Evolutionary conservation across 2,888 invertebrate species (phyloP), one percentile per base, ranked within the genome.

Genomic region (Odontothrips loti): DNA sequence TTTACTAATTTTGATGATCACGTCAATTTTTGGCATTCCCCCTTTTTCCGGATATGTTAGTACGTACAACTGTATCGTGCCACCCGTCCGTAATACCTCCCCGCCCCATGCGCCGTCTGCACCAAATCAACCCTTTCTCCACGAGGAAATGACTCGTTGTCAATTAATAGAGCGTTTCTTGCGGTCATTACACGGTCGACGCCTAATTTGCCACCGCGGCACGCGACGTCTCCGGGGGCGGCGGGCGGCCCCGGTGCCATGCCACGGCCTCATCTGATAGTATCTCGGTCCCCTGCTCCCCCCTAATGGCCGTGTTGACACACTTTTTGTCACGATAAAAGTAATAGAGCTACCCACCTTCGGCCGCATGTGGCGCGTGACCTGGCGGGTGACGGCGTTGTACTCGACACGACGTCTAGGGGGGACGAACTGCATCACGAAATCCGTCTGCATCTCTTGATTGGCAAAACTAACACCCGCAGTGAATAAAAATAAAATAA

Each of bases 241-340:
- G 58, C 15, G 20, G 20, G 58, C n/a, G 34, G 58, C 58, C 58
- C 58, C 58, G 34, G 34, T 43, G 58, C 58, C 58, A 12, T 20
- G 51, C 51, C 51, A 12, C 51, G 51, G 15, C 51, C 51, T 43
- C 34, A 43, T 43, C 34, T 43, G 34, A 43, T 43, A 43, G 34
- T 43, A 43, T 43, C 34, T 43, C 34, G 34, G 34, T 43, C 34
- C 51, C 51, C 51, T 20, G 51, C 68, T 23, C 68, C 6, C 23
- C 68, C 63, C 68, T 75, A 75, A 75, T 75, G 68, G 68, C 68
- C 68, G 68, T 75, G 68, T 75, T 75, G 68, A 75, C 68, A 75
- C 68, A 75, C 68, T 75, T 75, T 75, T 75, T 75, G 68, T 75
- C 68, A 75, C 68, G 68, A 75, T 75, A 75, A 75, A 75, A 75